Evolutionary conservation across 2,888 invertebrate species (phyloP).

Genomic region (Drosophila ezoana): DNA sequence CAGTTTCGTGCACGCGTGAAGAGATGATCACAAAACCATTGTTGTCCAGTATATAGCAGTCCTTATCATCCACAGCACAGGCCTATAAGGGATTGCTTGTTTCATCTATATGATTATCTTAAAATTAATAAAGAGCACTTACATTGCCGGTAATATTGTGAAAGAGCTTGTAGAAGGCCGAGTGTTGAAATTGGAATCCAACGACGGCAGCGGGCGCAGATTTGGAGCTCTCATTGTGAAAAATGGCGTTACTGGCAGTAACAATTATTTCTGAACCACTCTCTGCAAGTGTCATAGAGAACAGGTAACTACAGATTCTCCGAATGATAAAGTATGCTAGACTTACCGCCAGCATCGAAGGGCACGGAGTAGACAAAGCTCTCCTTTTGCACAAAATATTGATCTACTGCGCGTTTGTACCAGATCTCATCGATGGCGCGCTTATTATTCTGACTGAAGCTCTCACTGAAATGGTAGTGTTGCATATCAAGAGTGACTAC

Average conservation of each 20-base stretch:
- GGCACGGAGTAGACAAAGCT: conserved; percentile 94
- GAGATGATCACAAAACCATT: conserved; percentile 95
- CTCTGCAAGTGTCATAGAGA: conserved; percentile 56
- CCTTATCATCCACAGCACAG: conserved; percentile 88
- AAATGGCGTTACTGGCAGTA: conserved; percentile 94
- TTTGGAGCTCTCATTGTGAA: conserved; percentile 87
- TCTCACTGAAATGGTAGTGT: conserved; percentile 86
- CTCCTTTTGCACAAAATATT: conserved; percentile 90
- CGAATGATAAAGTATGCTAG: accelerated
- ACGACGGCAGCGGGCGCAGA: conserved; percentile 89
- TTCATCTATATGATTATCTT: background rate
- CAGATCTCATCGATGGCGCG: conserved; percentile 94
- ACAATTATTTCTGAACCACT: conserved; percentile 88
- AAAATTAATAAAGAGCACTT: conserved; percentile 48
- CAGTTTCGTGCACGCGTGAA: conserved; percentile 90
- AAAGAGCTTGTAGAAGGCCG: conserved; percentile 91
- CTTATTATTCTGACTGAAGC: conserved; percentile 90
- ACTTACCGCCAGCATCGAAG: conserved; percentile 86
- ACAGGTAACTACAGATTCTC: background rate
- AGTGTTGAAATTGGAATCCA: conserved; percentile 93
- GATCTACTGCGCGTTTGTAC: conserved; percentile 95
- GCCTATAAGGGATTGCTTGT: conserved; percentile 71
- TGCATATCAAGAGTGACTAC: background rate
- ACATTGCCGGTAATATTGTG: conserved; percentile 92
- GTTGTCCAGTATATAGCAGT: conserved; percentile 94